Conservation (phyloP, 2,113 vertebrate genomes). For the Mesembrinibis cayennensis region DNA sequence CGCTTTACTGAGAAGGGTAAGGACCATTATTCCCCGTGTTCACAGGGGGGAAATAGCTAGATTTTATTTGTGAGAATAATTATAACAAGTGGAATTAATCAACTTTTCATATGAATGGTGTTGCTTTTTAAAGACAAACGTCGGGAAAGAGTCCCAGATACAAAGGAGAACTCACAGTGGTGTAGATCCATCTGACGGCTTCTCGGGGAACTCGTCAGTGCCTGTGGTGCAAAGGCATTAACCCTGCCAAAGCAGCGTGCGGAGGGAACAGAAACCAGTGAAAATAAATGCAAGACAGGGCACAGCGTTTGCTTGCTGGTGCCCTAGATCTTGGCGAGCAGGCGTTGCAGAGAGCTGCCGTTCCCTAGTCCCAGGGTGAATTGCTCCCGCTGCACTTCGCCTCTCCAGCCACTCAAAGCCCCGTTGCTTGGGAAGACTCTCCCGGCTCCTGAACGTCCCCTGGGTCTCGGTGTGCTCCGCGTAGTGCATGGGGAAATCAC, state of each 20-base stretch:
- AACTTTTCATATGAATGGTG: background rate
- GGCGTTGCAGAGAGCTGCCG: background rate
- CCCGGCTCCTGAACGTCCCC: background rate
- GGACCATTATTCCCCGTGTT: conserved; percentile 24
- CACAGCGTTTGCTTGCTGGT: fast-evolving
- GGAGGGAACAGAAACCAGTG: background rate
- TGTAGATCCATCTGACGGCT: conserved; percentile 1
- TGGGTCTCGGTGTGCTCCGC: fast-evolving
- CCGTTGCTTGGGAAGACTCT: background rate
- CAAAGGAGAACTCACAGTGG: background rate
- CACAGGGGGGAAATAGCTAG: background rate
- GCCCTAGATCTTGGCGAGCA: background rate
- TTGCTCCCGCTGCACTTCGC: background rate
- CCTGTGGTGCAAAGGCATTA: background rate
- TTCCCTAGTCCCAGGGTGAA: fast-evolving
- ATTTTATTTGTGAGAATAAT: conserved; percentile 41
- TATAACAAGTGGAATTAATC: conserved; percentile 50
- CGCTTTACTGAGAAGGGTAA: background rate
- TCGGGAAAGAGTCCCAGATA: background rate
- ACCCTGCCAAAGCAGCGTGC: background rate
- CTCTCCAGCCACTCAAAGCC: background rate
- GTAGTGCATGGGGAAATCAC: background rate
- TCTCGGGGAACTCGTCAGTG: conserved; percentile 1
- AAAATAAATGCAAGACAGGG: background rate
- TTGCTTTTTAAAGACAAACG: conserved; percentile 33